Evolutionary conservation across 2,113 vertebrate species (phyloP), one percentile per base, ranked within the genome.

Genomic region (Scolopax mira): DNA sequence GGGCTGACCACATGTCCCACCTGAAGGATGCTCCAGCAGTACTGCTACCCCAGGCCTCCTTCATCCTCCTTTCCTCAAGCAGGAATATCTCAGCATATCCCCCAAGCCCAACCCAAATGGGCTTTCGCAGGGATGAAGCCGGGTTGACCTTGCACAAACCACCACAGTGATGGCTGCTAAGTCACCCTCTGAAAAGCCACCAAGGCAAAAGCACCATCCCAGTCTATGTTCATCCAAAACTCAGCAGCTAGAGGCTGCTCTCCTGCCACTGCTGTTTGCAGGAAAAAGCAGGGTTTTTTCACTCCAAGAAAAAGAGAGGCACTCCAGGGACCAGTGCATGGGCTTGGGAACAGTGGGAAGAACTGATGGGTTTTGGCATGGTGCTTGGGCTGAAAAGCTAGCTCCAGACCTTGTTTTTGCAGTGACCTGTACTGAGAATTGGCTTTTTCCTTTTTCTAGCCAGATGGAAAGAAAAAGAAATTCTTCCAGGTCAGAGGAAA

Each of bases 401-500:
- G 33, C 79, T 88, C 48, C 57, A 94, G 91, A 58, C 88, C 65
- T 94, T 64, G 48, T 75, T 96, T 93, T 90, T 11, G 92, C 96
- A 94, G 80, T 94, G 95, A 97, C 95, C 95, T 92, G 94, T 74
- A 90, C 52, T 1, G 3, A 94, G 86, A 89, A 81, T 24, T 64
- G 67, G 65, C 73, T 92, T 96, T 72, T 73, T 49, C 70, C 27
- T 96, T 96, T 93, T 78, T 86, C 79, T 81, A 92, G 52, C 18
- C 91, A 95, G 94, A 95, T 93, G 89, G 95, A 94, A 92, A 94
- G 72, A 80, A 85, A 85, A 94, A 93, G 25, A 87, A 93, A 95
- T 77, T 78, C 93, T 94, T 97, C 78, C 91, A 96, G 94, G 94
- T 97, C 93, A 97, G 69, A 94, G 89, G 73, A 95, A 94, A 95